A percentile compares a stretch with the other conserved stretches of the same genome.
phyloP scores from a whole-genome alignment of 2,113 vertebrate genomes.

The Caloenas nicobarica region DNA sequence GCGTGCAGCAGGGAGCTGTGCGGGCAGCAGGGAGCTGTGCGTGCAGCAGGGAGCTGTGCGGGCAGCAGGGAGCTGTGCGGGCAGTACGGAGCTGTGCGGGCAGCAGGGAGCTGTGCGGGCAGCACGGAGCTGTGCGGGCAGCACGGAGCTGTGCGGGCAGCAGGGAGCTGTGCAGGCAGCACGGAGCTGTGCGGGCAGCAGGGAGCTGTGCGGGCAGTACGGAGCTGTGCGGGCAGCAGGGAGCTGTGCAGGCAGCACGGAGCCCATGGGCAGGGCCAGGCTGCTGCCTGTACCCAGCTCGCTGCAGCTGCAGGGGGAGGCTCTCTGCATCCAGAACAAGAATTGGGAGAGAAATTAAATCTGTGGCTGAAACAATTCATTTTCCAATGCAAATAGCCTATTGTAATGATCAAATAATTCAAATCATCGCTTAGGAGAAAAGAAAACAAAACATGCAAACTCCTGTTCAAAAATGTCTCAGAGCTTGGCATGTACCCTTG shows the following conservation, averaged over 20 bases:
- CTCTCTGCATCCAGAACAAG: neutral
- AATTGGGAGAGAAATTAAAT: neutral
- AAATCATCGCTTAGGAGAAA: neutral
- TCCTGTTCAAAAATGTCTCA: neutral
- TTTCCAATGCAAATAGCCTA: neutral
- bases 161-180: too few relatives aligned
- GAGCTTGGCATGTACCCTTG: neutral
- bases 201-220: too few relatives aligned
- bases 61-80: too few relatives aligned
- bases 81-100: too few relatives aligned
- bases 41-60: too few relatives aligned
- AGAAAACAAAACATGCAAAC: neutral
- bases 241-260: neutral
- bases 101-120: too few relatives aligned
- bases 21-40: too few relatives aligned
- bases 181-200: too few relatives aligned
- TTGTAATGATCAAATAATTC: constrained; percentile 24
- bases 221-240: too few relatives aligned
- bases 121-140: too few relatives aligned
- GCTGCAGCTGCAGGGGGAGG: neutral
- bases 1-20: too few relatives aligned
- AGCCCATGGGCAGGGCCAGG: neutral
- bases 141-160: too few relatives aligned
- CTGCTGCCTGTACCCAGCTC: neutral
- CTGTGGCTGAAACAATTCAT: neutral